Base-by-base conservation (phyloP, 53 echinoderm and acorn worm species). In the Paracentrotus lividus region DNA sequence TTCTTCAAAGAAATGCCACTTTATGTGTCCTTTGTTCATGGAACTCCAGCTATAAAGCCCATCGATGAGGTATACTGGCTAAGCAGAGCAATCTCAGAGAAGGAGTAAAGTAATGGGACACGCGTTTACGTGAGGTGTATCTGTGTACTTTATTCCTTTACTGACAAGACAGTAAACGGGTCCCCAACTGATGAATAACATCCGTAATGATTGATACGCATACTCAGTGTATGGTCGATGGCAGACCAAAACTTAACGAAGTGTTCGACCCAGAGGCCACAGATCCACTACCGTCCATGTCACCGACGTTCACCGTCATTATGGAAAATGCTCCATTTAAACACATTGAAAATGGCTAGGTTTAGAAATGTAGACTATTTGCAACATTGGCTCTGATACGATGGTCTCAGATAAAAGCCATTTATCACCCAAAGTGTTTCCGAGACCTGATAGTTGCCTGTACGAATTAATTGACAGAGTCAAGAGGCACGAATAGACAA, bases 151-250 rank as follows among this genome's bases (percentile, higher is more conserved):
- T 86, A 92, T 67, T 38, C 91, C 91, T 23, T 31, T 81, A 26
- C 36, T 94, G 23, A 94, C 34, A 8, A 92, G 92, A 14, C 84
- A 49, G 59, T 40, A 52, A 2, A n/a, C n/a, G n/a, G 96, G 91
- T 66, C 96, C 98, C 43, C 96, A 85, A 34, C 96, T 93, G n/a
- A 97, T 97, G 49, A 96, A 72, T 24, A 96, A 85, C 84, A 97
- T 95, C n/a, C 18, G 92, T 93, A 0, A 95, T 66, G 0, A 94
- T 93, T 14, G 96, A 95, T 75, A 96, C 88, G n/a, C 93, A 90
- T 94, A 52, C 94, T 90, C 6, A 96, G 65, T 13, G 93, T 88
- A 49, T 95, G 96, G 42, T 98, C 98, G 2, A 96, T 15, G 5
- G 94, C 90, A 54, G 93, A 34, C 96, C 96, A 98, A 16, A 95